Evolutionary conservation across 2,888 invertebrate species (phyloP).

Genomic region (Platycnemis pennipes): DNA sequence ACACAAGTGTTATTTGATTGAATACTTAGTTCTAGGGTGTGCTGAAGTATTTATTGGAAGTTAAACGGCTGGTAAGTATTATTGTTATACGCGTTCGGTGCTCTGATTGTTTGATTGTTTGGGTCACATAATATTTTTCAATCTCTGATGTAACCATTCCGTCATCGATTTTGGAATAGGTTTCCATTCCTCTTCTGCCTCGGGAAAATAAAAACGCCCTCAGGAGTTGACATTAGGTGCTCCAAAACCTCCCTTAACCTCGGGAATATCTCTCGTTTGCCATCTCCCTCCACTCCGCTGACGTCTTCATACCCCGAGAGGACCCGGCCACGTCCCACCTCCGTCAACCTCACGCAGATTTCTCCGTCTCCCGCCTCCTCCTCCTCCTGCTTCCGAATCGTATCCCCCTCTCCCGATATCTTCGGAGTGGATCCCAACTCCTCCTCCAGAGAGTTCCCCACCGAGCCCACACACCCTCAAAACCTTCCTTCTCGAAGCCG

Average conservation of each 20-base stretch:
- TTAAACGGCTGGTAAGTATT: too few species aligned
- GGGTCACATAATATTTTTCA: too few species aligned
- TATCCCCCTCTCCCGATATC: constrained; percentile 74
- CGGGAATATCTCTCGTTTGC: background rate
- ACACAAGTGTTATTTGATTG: too few species aligned
- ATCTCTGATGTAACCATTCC: too few species aligned
- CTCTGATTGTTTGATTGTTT: too few species aligned
- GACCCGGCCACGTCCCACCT: background rate
- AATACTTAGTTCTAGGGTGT: too few species aligned
- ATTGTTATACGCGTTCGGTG: too few species aligned
- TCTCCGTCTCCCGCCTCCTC: background rate
- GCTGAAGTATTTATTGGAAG: too few species aligned
- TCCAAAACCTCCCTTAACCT: background rate
- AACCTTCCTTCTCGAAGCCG: constrained; percentile 72
- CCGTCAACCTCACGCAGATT: background rate
- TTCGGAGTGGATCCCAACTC: too few species aligned
- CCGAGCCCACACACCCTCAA: background rate
- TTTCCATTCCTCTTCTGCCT: background rate
- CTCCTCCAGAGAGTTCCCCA: background rate
- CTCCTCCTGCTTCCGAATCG: background rate
- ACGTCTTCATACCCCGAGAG: background rate
- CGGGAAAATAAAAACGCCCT: background rate
- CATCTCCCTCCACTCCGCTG: background rate
- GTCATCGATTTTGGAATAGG: background rate
- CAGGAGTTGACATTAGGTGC: background rate